Evolutionary conservation across 2,797 vertebrate species (phyloP).

Genomic region (Lerista edwardsae): DNA sequence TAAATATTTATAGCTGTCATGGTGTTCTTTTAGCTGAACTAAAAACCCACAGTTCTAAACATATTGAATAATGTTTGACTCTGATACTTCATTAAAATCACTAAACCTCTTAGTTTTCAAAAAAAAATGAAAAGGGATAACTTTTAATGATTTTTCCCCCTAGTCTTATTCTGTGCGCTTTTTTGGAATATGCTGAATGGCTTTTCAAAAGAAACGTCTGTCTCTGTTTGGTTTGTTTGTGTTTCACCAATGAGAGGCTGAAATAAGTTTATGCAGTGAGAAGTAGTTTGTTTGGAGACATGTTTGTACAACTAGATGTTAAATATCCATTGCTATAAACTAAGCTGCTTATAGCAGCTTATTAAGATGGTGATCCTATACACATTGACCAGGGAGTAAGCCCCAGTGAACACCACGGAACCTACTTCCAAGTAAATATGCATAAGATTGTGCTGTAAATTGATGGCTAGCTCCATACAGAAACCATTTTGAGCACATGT

Average conservation of each 20-base stretch:
- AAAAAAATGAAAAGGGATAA: constrained; percentile 20
- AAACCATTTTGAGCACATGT: too few species aligned
- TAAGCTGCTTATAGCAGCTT: too few species aligned
- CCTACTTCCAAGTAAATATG: too few species aligned
- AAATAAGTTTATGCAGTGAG: not conserved
- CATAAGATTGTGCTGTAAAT: too few species aligned
- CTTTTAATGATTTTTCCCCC: constrained; percentile 36
- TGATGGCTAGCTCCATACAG: too few species aligned
- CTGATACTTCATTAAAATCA: constrained; percentile 58
- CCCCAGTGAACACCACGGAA: too few species aligned
- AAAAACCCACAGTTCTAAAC: constrained; percentile 56
- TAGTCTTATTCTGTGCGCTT: constrained; percentile 35
- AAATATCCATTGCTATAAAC: not conserved
- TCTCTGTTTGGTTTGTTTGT: not conserved
- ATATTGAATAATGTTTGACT: constrained; percentile 53
- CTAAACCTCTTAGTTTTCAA: constrained; percentile 55
- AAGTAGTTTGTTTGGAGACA: not conserved
- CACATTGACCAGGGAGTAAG: too few species aligned
- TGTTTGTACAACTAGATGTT: not conserved
- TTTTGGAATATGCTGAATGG: constrained; percentile 31
- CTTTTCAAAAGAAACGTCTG: not conserved
- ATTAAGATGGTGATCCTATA: too few species aligned
- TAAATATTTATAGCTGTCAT: constrained; percentile 42
- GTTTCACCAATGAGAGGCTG: too few species aligned
- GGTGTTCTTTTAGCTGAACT: constrained; percentile 62